Evolutionary conservation across 2,888 invertebrate species (phyloP).

Genomic region (Scaptomyza parva): DNA sequence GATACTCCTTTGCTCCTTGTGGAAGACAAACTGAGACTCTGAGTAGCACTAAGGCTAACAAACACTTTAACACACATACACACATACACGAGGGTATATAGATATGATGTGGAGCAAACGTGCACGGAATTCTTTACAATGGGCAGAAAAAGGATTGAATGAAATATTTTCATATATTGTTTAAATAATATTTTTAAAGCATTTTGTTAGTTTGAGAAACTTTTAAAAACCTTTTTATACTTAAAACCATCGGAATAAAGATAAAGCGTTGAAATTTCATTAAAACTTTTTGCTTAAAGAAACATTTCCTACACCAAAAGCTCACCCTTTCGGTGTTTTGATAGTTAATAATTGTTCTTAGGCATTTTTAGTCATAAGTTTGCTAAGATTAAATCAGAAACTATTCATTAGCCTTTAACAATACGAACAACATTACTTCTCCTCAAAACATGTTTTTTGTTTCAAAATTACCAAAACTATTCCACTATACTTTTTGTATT

Average conservation of each 20-base stretch:
- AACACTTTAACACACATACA: constrained; percentile 13
- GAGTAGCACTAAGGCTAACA: constrained; percentile 19
- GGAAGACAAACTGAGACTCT: constrained; percentile 48
- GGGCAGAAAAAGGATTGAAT: constrained; percentile 4
- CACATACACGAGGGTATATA: constrained; percentile 24
- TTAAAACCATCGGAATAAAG: too few species aligned
- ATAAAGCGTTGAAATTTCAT: neutral
- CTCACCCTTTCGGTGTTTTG: neutral
- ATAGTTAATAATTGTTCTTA: too few species aligned
- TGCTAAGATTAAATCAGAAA: too few species aligned
- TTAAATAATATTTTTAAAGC: neutral
- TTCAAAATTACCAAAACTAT: neutral
- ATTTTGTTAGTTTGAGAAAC: too few species aligned
- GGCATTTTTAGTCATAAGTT: too few species aligned
- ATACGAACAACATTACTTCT: neutral
- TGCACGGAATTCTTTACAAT: constrained; percentile 32
- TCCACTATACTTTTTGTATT: constrained; percentile 2
- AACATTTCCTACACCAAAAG: neutral
- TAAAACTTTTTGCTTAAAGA: neutral
- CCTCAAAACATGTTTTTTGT: neutral
- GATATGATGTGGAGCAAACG: constrained; percentile 29
- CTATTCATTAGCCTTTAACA: too few species aligned
- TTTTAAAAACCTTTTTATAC: neutral
- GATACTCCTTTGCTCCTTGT: constrained; percentile 5
- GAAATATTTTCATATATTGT: neutral